Conservation (phyloP, 2,888 invertebrate genomes). For the Enchytraeus crypticus region DNA sequence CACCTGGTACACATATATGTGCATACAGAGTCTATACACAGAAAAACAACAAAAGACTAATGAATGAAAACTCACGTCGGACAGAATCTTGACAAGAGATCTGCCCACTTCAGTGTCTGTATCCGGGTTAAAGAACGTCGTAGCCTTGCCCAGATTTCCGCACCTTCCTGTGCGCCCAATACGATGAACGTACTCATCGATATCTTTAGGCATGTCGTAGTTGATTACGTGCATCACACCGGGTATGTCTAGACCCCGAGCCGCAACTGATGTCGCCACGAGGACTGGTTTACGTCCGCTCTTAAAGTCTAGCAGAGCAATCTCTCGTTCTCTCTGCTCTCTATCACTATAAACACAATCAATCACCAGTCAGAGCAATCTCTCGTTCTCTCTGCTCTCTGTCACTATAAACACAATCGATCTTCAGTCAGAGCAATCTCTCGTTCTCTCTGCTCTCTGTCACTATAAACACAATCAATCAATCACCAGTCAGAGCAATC, state of each 20-base stretch:
- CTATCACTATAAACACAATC: not conserved
- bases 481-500: too few species aligned
- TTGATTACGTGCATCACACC: slow-evolving; percentile 99
- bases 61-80: slow-evolving; percentile 52
- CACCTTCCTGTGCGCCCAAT: slow-evolving; percentile 98
- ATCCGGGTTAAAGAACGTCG: slow-evolving; percentile 25
- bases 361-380: slow-evolving; percentile 51
- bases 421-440: slow-evolving; percentile 62
- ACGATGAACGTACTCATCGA: slow-evolving; percentile 96
- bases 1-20: too few species aligned
- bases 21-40: too few species aligned
- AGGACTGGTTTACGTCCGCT: slow-evolving; percentile 69
- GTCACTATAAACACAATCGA: not conserved
- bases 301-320: slow-evolving; percentile 68
- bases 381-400: slow-evolving; percentile 61
- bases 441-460: slow-evolving; percentile 57
- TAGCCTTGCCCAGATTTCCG: slow-evolving; percentile 74
- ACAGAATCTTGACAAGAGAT: slow-evolving; percentile 65
- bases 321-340: slow-evolving; percentile 61
- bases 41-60: too few species aligned
- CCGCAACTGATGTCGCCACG: slow-evolving; percentile 84
- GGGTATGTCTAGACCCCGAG: slow-evolving; percentile 94
- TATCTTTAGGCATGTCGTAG: slow-evolving; percentile 95
- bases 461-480: not conserved
- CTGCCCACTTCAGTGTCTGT: slow-evolving; percentile 57